Percentiles rank a stretch among this genome's conserved stretches.
phyloP scores from a whole-genome alignment of 1,140 invertebrate species.

The Melitaea cinxia region DNA sequence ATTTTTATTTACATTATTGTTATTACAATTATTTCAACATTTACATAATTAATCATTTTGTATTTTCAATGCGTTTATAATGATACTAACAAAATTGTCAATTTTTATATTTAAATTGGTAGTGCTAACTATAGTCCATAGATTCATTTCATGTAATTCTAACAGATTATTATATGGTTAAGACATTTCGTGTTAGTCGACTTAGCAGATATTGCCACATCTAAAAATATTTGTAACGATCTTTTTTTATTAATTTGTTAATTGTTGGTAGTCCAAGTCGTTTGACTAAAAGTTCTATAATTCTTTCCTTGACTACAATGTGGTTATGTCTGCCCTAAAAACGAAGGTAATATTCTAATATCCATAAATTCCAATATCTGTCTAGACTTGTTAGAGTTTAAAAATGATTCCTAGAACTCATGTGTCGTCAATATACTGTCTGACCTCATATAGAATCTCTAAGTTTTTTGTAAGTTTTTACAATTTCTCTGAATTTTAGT shows the following conservation, averaged over 20 bases:
- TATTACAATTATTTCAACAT: slow-evolving; percentile 7
- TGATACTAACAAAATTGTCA: slow-evolving; percentile 11
- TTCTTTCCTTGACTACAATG: not conserved
- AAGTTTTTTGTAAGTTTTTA: not conserved
- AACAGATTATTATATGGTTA: not conserved
- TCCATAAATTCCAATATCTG: not conserved
- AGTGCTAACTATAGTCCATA: slow-evolving; percentile 1
- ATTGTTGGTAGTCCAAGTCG: not conserved
- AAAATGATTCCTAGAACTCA: not conserved
- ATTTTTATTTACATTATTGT: slow-evolving; percentile 42
- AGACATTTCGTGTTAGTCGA: not conserved
- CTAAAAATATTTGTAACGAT: no score
- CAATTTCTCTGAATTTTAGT: no score
- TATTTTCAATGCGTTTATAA: slow-evolving; percentile 3
- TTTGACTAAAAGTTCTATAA: not conserved
- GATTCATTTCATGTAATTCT: slow-evolving; percentile 3
- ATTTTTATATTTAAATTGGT: slow-evolving; percentile 12
- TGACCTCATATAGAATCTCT: no score
- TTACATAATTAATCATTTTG: slow-evolving; percentile 1
- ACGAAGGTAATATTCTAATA: not conserved
- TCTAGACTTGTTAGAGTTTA: not conserved
- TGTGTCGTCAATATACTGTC: slow-evolving; percentile 9
- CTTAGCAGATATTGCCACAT: not conserved
- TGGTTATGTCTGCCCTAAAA: not conserved
- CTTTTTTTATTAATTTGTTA: not conserved